These are phyloP conservation scores for Brachionus asplanchnoidis DNA, from an alignment of 1,140 invertebrate species.

Conservation along the genomic window DNA sequence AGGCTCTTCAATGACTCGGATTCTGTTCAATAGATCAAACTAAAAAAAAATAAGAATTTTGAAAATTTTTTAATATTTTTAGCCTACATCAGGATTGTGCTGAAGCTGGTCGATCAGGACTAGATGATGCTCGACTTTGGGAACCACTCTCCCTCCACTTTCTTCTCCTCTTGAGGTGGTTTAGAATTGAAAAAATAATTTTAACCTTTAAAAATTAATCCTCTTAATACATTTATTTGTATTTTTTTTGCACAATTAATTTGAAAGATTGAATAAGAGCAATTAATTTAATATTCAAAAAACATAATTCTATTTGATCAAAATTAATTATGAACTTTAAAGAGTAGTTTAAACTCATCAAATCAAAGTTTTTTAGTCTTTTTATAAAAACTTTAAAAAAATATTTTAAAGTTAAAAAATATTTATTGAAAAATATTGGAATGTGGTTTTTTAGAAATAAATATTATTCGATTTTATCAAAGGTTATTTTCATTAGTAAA, in stretches of 20 bases:
- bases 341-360: neutral
- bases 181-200: no score
- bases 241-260: neutral
- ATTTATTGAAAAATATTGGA: no score
- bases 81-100: slow-evolving; percentile 1
- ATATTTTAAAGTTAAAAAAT: no score
- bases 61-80: neutral
- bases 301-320: neutral
- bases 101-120: neutral
- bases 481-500: no score
- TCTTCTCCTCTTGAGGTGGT: neutral
- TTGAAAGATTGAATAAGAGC: neutral
- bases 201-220: no score
- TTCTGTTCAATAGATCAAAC: slow-evolving; percentile 7
- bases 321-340: neutral
- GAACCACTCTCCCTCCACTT: neutral
- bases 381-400: no score
- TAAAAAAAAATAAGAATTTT: neutral
- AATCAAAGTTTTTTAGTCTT: no score
- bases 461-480: no score
- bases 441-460: no score
- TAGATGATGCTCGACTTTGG: neutral
- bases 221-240: no score
- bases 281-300: neutral
- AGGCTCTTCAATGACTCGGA: neutral